Evolutionary conservation across 2,113 vertebrate genomes (phyloP), one percentile per base, ranked within the genome.

Genomic region (Epinephelus cyanopodus): DNA sequence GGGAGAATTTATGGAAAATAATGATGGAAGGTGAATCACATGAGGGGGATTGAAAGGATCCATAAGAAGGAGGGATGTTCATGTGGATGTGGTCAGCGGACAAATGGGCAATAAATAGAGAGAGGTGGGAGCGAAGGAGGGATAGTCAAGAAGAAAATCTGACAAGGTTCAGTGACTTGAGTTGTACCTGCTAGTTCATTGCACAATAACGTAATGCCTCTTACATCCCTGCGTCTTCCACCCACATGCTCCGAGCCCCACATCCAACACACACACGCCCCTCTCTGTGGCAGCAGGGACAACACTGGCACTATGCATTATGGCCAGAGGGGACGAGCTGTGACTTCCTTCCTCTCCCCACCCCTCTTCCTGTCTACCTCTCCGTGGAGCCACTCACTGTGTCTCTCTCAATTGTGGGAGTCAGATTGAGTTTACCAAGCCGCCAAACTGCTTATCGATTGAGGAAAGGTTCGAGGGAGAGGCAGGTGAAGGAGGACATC

Each of bases 301-400:
- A 80, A 37, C 25, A 62, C 64, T 74, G 60, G 37, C 69, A 42
- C 47, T 15, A 27, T 42, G 64, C 18, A 45, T 77, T 83, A 79
- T 83, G 65, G 65, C 74, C 10, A 0, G 29, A 27, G 70, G 61
- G 54, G 56, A 17, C 1, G 57, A 72, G 52, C 74, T 84, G 71
- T 64, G 61, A 85, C 74, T 90, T 85, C 67, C 81, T 82, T 72
- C 75, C 83, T 84, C 74, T 76, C 77, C 74, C 66, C n/a, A 27
- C 14, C 66, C 77, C 61, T 54, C 65, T 61, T 75, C 80, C 86
- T 74, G 58, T 81, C 65, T 65, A n/a, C 71, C 53, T 19, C 45
- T 78, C 6, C 70, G 11, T 69, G 1, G 56, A 63, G 71, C 69
- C 66, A 48, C 63, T 67, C 54, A 48, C 76, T 14, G 61, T 58